Evolutionary conservation across 2,888 invertebrate species (phyloP), one percentile per base, ranked within the genome.

Genomic region (Zaprionus lineosus): DNA sequence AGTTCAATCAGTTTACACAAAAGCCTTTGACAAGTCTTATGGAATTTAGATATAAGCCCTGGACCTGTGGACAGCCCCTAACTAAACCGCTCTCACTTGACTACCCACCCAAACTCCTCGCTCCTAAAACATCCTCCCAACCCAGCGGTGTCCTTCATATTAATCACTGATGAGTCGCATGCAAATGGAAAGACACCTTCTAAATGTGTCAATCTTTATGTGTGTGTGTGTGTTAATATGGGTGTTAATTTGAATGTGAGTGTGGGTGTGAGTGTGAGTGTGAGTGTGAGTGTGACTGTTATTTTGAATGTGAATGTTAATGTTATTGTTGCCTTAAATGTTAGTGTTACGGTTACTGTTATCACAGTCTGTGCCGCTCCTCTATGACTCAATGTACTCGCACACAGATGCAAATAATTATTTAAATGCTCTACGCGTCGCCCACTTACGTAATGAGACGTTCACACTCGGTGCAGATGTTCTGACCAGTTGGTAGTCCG

Each of bases 381-480:
- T 47, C n/a, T 39, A 39, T 56, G 52, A 7, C 24, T 29, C 4
- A 47, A 29, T 43, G 14, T 9, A 31, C n/a, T n/a, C 40, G 50
- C 41, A 50, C 33, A 69, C 41, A 61, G 50, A 55, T 29, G 57
- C 7, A 29, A n/a, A 21, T 41, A 19, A 21, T 43, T 19, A 16
- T 31, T 93, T 92, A 19, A n/a, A 21, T 41, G 18, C 16, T 39
- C 16, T 21, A 31, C 93, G 92, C 95, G 19, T 37, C 37, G 40
- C 47, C 26, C 65, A 88, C 97, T 97, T 95, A 98, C 98, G 97
- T 96, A 91, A 98, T 98, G 88, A 98, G 94, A 88, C 98, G 94
- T 91, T 98, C 98, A 92, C 99, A 99, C 89, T 97, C 97, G 82
- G 96, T 96, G 92, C 99, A 99, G 91, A 97, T 95, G 92, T 97